Conservation (phyloP, 2,888 invertebrate genomes). For the Lithophane semibrunnea region DNA sequence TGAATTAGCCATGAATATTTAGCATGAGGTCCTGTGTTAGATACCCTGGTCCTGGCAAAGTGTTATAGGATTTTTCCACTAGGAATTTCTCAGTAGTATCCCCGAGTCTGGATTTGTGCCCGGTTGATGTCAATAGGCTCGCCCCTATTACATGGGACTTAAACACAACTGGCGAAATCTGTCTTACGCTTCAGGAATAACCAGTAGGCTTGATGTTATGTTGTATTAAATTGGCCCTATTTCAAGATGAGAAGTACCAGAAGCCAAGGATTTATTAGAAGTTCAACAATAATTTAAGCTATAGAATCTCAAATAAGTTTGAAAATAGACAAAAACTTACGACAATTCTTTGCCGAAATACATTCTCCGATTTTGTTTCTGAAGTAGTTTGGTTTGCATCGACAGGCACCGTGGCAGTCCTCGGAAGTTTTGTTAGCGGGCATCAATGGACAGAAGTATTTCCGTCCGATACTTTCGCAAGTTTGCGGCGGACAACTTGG, state of each 20-base stretch:
- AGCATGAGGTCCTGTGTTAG: not conserved
- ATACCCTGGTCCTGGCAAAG: not conserved
- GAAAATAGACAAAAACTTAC: slow-evolving; percentile 57
- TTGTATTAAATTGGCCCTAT: not conserved
- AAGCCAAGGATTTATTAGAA: not conserved
- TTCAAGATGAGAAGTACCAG: not conserved
- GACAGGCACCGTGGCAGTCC: slow-evolving; percentile 63
- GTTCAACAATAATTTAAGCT: not conserved
- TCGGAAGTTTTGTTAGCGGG: slow-evolving; percentile 11
- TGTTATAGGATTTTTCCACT: no score
- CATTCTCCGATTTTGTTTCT: slow-evolving; percentile 66
- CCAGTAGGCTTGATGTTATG: not conserved
- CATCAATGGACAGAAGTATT: slow-evolving; percentile 51
- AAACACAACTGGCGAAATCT: not conserved
- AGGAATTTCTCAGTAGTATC: not conserved
- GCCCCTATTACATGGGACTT: no score
- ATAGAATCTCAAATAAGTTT: not conserved
- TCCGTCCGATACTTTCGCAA: slow-evolving; percentile 64
- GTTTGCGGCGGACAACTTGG: slow-evolving; percentile 66
- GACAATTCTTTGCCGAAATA: slow-evolving; percentile 59
- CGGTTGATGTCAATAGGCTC: not conserved
- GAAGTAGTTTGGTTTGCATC: slow-evolving; percentile 69
- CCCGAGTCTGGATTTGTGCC: not conserved
- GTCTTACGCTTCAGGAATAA: not conserved
- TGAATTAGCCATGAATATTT: not conserved